Conservation (phyloP, 2,797 vertebrate genomes). For the Eulemur rubriventer region DNA sequence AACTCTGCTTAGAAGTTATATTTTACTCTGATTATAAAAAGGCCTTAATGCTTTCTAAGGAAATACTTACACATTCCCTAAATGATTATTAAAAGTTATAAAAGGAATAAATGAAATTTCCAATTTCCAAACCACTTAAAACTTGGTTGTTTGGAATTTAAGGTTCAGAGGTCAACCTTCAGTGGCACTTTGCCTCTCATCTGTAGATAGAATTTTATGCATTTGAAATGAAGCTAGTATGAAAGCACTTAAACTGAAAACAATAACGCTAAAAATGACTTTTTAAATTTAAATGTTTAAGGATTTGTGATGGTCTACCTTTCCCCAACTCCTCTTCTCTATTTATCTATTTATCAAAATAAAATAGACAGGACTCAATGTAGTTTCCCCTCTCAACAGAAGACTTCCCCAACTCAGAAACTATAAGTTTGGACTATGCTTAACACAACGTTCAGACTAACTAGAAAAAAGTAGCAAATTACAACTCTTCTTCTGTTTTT, state of each 20-base stretch:
- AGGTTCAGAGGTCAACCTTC: not conserved
- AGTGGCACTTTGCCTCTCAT: not conserved
- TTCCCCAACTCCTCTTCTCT: not conserved
- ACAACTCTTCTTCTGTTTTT: not conserved
- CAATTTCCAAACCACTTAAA: not conserved
- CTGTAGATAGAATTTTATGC: not conserved
- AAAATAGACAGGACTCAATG: accelerated
- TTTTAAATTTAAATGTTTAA: not conserved
- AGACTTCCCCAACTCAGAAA: not conserved
- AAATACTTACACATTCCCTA: no score
- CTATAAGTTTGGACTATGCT: no score
- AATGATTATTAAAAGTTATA: not conserved
- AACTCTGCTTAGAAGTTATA: not conserved
- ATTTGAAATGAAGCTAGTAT: not conserved
- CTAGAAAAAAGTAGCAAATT: not conserved
- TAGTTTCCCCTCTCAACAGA: accelerated
- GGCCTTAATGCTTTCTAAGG: not conserved
- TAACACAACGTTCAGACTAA: no score
- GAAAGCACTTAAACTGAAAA: not conserved
- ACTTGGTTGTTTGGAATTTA: not conserved
- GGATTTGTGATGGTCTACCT: accelerated
- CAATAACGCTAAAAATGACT: not conserved
- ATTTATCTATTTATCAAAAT: not conserved
- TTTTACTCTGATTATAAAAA: not conserved
- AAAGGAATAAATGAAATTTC: not conserved